Evolutionary conservation across 2,113 vertebrate genomes (phyloP), one percentile per base, ranked within the genome.

Genomic region (Thunnus thynnus): DNA sequence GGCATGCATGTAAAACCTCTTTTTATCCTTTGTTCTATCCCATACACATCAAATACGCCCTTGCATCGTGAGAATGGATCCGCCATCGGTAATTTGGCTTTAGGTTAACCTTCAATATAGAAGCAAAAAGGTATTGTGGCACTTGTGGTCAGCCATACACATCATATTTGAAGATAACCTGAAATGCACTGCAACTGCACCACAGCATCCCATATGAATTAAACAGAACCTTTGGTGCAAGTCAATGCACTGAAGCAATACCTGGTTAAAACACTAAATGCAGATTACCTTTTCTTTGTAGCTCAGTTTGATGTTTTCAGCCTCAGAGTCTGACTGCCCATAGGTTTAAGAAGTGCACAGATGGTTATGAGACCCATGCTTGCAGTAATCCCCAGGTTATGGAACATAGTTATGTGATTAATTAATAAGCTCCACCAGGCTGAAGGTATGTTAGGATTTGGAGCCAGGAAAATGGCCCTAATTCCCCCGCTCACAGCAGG

Each of bases 321-420:
- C 32, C 54, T 71, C 16, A 0, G 62, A 85, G 55, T 77, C 48
- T 25, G 61, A 69, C 69, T 72, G 82, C 70, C 75, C 50, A 52
- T 6, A 76, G 84, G 76, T 82, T 79, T 47, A 56, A 78, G 56
- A 66, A 86, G 61, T 75, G 81, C 82, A 48, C 70, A 86, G 89
- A 86, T 86, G 86, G 84, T 88, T 89, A 64, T 67, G 68, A 81
- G 86, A 76, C 78, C 77, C 84, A 44, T 66, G 76, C 72, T 76
- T 58, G 73, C 80, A 74, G 64, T 85, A 91, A 90, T 91, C 92
- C 88, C 83, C 88, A 88, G 86, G 85, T 93, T 87, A 85, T 86
- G 83, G 89, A 89, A 90, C 87, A 91, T 68, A 80, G 85, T 90
- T 77, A 79, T 56, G 83, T 92, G 89, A 92, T 92, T 91, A 93